phyloP scores from a whole-genome alignment of 2,113 vertebrate species.

The Lycocorax pyrrhopterus region DNA sequence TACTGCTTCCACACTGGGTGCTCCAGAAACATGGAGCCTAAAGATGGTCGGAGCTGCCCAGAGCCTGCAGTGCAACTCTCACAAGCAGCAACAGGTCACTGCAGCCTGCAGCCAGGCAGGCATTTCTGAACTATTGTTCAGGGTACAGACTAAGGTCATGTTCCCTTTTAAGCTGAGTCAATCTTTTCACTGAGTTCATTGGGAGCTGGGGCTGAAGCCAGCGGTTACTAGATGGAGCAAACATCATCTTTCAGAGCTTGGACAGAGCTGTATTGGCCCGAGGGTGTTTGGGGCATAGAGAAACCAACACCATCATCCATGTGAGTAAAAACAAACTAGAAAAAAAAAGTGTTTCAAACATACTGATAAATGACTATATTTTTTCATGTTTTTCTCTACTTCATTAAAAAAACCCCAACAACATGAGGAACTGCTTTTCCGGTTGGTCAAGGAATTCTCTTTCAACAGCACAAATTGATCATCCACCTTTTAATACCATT shows the following conservation, averaged over 20 bases:
- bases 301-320: neutral
- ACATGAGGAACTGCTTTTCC: neutral
- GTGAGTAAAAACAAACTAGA: neutral
- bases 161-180: constrained; percentile 50
- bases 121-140: constrained; percentile 37
- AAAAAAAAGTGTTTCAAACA: neutral
- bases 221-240: neutral
- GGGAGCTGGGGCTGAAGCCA: neutral
- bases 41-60: rapidly evolving
- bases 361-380: neutral
- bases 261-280: neutral
- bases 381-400: neutral
- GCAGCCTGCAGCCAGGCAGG: neutral
- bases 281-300: neutral
- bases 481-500: neutral
- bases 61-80: rapidly evolving
- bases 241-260: neutral
- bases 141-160: constrained; percentile 31
- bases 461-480: neutral
- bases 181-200: constrained; percentile 39
- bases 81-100: neutral
- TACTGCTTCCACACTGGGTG: neutral
- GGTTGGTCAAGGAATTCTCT: neutral
- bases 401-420: neutral
- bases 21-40: neutral